These are phyloP conservation scores for Telmatochromis sp. DNA, from an alignment of 2,113 vertebrate genomes.

Conservation along the genomic window DNA sequence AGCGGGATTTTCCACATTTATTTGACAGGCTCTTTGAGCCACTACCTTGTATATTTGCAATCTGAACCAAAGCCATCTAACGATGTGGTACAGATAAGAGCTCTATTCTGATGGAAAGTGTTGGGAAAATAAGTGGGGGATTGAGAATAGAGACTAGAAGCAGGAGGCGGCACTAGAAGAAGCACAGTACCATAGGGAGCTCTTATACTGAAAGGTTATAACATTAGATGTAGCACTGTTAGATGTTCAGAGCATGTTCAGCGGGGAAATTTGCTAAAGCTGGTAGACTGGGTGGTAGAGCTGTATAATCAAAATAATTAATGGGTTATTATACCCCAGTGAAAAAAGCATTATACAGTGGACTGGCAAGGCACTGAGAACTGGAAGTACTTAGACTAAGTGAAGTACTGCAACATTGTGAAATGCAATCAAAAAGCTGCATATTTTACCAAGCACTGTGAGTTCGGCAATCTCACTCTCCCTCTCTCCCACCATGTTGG, in stretches of 20 bases:
- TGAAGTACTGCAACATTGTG: neutral
- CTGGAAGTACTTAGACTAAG: slow-evolving; percentile 6
- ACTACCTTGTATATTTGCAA: slow-evolving; percentile 8
- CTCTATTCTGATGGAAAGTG: slow-evolving; percentile 47
- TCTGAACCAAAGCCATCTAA: slow-evolving; percentile 39
- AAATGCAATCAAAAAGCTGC: neutral
- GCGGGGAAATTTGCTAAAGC: slow-evolving; percentile 10
- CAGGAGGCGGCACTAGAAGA: neutral
- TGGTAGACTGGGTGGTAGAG: slow-evolving; percentile 3
- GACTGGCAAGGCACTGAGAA: neutral
- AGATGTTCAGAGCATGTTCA: neutral
- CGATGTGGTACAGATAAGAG: slow-evolving; percentile 38
- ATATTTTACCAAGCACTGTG: slow-evolving; percentile 85
- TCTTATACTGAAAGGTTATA: slow-evolving; percentile 6
- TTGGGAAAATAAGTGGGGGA: neutral
- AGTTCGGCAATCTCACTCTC: slow-evolving; percentile 95
- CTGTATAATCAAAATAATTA: slow-evolving; percentile 39
- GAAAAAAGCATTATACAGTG: neutral
- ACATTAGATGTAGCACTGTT: neutral
- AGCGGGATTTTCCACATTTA: slow-evolving; percentile 32
- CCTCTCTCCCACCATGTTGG: slow-evolving; percentile 97
- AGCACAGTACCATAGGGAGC: neutral
- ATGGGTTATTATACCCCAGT: slow-evolving; percentile 2
- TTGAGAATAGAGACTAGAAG: neutral
- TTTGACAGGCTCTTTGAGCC: slow-evolving; percentile 30